Percentiles rank a stretch among this genome's conserved stretches.
Evolutionary conservation across 2,797 vertebrate genomes (phyloP).

Genomic region (Poeciliopsis presidionis): DNA sequence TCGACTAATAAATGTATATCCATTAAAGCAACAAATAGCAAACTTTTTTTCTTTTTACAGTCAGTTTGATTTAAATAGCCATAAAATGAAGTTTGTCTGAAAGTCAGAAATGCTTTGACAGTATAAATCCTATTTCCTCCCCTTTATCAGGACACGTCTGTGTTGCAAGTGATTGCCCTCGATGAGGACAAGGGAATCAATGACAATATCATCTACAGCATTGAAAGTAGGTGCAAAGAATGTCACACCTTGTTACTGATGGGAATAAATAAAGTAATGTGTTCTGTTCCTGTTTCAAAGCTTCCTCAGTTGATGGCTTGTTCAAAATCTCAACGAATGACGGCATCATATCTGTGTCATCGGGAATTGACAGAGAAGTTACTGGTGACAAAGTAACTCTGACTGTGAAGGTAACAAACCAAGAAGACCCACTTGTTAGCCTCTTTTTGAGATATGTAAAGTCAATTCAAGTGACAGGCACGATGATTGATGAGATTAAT

Average conservation of each 20-base stretch:
- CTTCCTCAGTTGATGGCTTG: constrained; percentile 37
- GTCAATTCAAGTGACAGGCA: neutral
- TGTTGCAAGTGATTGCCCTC: constrained; percentile 82
- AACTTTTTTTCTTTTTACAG: too few relatives aligned
- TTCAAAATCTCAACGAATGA: constrained; percentile 70
- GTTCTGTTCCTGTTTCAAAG: constrained; percentile 48
- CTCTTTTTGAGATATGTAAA: neutral
- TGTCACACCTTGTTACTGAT: neutral
- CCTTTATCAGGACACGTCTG: constrained; percentile 70
- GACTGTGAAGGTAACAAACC: constrained; percentile 78
- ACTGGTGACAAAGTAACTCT: constrained; percentile 76
- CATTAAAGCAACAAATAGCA: neutral
- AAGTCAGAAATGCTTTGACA: neutral
- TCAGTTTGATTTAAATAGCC: neutral
- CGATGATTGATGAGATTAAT: neutral
- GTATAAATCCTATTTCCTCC: neutral
- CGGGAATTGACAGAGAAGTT: constrained; percentile 84
- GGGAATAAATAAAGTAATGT: neutral
- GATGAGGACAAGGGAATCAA: constrained; percentile 88
- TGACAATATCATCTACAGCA: constrained; percentile 79
- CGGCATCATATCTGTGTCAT: constrained; percentile 80
- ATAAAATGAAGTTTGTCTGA: neutral
- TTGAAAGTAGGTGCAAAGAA: constrained; percentile 81
- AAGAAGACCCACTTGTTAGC: neutral
- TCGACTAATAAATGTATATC: neutral